Conservation (phyloP, 2,888 invertebrate species). For the Clistopyga incitator region DNA sequence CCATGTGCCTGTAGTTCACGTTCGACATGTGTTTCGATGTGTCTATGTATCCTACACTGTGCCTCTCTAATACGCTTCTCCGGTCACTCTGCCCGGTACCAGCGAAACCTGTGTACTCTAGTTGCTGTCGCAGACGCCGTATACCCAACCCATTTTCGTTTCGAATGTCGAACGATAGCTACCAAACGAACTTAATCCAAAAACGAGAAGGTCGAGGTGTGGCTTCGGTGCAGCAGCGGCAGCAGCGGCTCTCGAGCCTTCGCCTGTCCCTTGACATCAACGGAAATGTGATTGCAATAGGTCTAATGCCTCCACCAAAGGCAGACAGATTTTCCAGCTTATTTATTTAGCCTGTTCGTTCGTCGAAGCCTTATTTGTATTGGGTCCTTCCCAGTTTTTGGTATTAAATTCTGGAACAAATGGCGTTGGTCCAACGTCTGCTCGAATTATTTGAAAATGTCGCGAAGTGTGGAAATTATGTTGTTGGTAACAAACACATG, state of each 20-base stretch:
- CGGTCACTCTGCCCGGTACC: constrained; percentile 10
- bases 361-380: constrained; percentile 41
- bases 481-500: no score
- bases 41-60: constrained; percentile 1
- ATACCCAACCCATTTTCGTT: constrained; percentile 40
- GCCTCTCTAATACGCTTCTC: constrained; percentile 46
- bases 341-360: constrained; percentile 19
- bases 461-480: no score
- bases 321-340: constrained; percentile 15
- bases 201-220: constrained; percentile 47
- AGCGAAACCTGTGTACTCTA: constrained; percentile 8
- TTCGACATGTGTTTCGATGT: constrained; percentile 23
- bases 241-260: background rate
- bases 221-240: constrained; percentile 50
- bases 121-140: constrained; percentile 35
- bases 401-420: background rate
- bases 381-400: constrained; percentile 5
- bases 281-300: background rate
- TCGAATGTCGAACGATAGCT: constrained; percentile 61
- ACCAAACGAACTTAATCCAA: constrained; percentile 66
- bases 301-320: constrained; percentile 9
- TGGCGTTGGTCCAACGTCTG: no score
- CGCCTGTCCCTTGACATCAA: constrained; percentile 20
- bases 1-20: constrained; percentile 26
- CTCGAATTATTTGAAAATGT: background rate